Evolutionary conservation across 2,888 invertebrate species (phyloP).

Genomic region (Uropetala carovei): DNA sequence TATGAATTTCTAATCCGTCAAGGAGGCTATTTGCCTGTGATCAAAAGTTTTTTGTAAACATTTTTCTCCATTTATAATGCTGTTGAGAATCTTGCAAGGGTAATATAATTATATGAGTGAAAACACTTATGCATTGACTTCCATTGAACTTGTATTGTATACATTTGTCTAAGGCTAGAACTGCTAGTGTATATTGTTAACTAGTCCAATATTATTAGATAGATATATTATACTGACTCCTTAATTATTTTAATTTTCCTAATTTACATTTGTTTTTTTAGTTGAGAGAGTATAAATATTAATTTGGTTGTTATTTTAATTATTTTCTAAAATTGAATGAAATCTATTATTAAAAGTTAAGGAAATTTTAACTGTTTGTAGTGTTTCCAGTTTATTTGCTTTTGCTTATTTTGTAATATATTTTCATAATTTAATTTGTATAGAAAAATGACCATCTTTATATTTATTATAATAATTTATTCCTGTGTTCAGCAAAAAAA

Average conservation of each 20-base stretch:
- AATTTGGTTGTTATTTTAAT: constrained; percentile 11
- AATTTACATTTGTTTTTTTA: neutral
- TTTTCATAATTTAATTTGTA: too few relatives aligned
- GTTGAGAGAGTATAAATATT: neutral
- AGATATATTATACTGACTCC: neutral
- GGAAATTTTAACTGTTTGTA: neutral
- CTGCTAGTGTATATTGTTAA: constrained; percentile 56
- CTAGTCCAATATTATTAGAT: constrained; percentile 46
- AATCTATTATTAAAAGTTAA: neutral
- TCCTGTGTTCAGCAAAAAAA: neutral
- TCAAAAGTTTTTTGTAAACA: constrained; percentile 54
- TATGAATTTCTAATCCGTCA: constrained; percentile 60
- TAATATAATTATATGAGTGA: neutral
- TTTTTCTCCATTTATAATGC: constrained; percentile 60
- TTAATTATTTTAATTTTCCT: constrained; percentile 42
- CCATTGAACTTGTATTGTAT: constrained; percentile 37
- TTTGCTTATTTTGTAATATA: neutral
- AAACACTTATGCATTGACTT: constrained; percentile 38
- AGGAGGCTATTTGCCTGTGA: constrained; percentile 55
- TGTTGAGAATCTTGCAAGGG: constrained; percentile 16
- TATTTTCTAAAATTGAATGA: neutral
- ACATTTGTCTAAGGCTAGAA: constrained; percentile 47
- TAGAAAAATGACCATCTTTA: too few relatives aligned
- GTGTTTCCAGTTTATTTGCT: neutral
- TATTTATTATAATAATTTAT: neutral